Evolutionary conservation across 2,797 vertebrate species (phyloP), one percentile per base, ranked within the genome.

Genomic region (Astyanax mexicanus): DNA sequence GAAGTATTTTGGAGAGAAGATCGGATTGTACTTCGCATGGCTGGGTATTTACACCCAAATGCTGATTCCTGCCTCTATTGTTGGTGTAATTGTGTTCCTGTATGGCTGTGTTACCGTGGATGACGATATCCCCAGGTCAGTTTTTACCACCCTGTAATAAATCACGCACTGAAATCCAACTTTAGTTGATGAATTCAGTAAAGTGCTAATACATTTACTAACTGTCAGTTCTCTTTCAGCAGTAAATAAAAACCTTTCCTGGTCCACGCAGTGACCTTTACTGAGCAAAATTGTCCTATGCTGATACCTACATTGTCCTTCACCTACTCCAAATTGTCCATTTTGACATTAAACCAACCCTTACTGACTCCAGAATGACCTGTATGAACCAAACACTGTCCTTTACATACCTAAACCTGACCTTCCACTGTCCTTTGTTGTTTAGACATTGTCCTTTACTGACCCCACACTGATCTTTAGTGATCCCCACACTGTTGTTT

Each of bases 1-100:
- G 89, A 99, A 99, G 89, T 99, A 99, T 79, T 99, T 98, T 60
- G 97, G 98, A 3, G 98, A 99, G 92, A 99, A 99, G 94, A 98
- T 99, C 0, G 97, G 96, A 19, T 91, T 99, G 10, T 99, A 99
- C 89, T 99, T 99, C 79, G 97, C 97, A 83, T 99, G 98, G 98
- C 89, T 99, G 85, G 98, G 98, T n/a, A 94, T 99, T 42, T 99
- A 99, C 84, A 99, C 98, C 0, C 96, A 98, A 87, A 97, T 99
- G 96, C 92, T 99, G 74, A 99, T 99, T 84, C 97, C 96, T 0
- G 98, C 97, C 44, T 99, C 98, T 1, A 11, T 97, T 0, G 96
- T 99, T 0, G 98, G 98, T 5, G 92, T 97, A 83, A 96, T 99
- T 0, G 98, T 99, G 67, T 99, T 99, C 85, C 91, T 99, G 0